These are phyloP conservation scores for Epinotia brunnichana DNA, from an alignment of 2,888 invertebrate species.

Conservation along the genomic window DNA sequence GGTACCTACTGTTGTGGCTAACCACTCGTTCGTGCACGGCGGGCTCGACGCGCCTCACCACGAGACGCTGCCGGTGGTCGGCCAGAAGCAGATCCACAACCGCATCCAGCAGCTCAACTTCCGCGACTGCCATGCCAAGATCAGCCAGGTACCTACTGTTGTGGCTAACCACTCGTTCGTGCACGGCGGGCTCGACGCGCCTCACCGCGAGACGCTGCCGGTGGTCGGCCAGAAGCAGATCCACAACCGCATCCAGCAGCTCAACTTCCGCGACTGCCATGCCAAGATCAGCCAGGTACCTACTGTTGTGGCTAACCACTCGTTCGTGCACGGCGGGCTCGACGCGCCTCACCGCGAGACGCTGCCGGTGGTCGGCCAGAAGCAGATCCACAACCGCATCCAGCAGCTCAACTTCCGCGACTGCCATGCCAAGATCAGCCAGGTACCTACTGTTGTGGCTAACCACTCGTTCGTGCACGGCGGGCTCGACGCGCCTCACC, in stretches of 20 bases:
- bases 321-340: slow-evolving; percentile 95
- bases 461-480: too few species aligned
- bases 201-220: too few species aligned
- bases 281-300: background rate
- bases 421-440: slow-evolving; percentile 98
- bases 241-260: too few species aligned
- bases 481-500: too few species aligned
- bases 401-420: slow-evolving; percentile 97
- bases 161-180: too few species aligned
- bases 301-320: too few species aligned
- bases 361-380: slow-evolving; percentile 93
- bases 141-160: slow-evolving; percentile 86
- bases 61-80: slow-evolving; percentile 92
- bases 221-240: background rate
- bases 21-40: too few species aligned
- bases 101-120: slow-evolving; percentile 97
- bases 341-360: slow-evolving; percentile 93
- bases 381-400: slow-evolving; percentile 97
- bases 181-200: too few species aligned
- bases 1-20: too few species aligned
- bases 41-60: slow-evolving; percentile 92
- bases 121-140: slow-evolving; percentile 98
- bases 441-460: slow-evolving; percentile 68
- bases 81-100: slow-evolving; percentile 97
- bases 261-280: background rate